Base-by-base conservation (phyloP, 2,888 invertebrate species). In the Cephus nigrinus region DNA sequence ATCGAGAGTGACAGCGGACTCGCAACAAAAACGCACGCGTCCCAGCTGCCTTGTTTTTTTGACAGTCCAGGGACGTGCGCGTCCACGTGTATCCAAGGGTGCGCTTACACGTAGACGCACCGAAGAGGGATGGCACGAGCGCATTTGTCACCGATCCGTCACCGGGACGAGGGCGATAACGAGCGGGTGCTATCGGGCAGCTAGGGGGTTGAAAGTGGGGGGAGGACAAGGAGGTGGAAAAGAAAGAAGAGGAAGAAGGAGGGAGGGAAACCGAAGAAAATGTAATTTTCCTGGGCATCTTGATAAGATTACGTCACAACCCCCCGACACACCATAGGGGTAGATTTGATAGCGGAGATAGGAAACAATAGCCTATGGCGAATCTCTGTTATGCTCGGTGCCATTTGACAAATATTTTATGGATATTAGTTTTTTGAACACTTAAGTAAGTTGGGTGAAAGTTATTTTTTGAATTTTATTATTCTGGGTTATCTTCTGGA, bases 121-220 rank as follows among this genome's bases (percentile, higher is more conserved):
- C 73, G 40, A 76, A 74, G 74, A 78, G 15, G 74, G 74, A 76
- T 76, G 69, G 36, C 72, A 75, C 78, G 77, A 76, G 77, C 40
- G 79, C 82, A 82, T 82, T 82, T 82, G 82, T 80, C 82, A 79
- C 79, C 79, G 79, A 82, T 82, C 82, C 80, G 80, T 82, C 82
- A 80, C 80, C 75, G 71, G 69, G 75, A 77, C 77, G 77, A 75
- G 77, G 75, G 75, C 74, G 81, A 80, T 80, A 81, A 81, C 81
- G 81, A 81, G 71, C 32, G 31, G 71, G 33, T 71, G 71, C 32
- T 71, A 32, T 30, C 23, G 23, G 55, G 0, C 23, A 55, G 23
- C 55, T 23, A 1, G 55, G 55, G 23, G 55, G 23, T 55, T 55
- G 40, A 55, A 23, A 55, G 40, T 55, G 23, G 40, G 15, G 40